A percentile compares a stretch with the other conserved stretches of the same genome.
These are phyloP conservation scores for Sula dactylatra DNA, from an alignment of 2,113 vertebrate species.

Conservation along the genomic window DNA sequence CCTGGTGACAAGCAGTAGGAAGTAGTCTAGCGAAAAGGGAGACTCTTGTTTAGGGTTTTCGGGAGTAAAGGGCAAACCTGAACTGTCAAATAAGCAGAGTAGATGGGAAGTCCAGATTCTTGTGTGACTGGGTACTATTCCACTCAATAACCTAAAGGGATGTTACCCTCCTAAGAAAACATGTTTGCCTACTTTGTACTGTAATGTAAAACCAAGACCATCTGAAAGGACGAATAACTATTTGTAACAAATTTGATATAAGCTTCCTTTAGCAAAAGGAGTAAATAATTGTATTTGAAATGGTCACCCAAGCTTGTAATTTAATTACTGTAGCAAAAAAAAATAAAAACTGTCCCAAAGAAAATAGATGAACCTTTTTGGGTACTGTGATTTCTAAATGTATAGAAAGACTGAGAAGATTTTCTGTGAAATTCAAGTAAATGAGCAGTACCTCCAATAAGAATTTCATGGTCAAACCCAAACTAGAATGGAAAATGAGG, in stretches of 20 bases:
- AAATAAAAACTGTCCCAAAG: slow-evolving; percentile 67
- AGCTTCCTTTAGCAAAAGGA: slow-evolving; percentile 45
- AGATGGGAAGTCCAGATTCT: slow-evolving; percentile 7
- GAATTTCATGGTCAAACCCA: not conserved
- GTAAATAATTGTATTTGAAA: slow-evolving; percentile 66
- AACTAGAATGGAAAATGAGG: not conserved
- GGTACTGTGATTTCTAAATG: slow-evolving; percentile 32
- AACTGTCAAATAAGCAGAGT: not conserved
- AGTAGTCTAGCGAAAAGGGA: not conserved
- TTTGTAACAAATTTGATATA: slow-evolving; percentile 62
- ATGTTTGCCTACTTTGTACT: slow-evolving; percentile 31
- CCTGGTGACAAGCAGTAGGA: not conserved
- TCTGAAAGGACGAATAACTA: slow-evolving; percentile 32
- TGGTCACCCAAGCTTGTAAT: slow-evolving; percentile 69
- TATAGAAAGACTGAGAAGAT: not conserved
- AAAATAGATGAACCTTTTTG: slow-evolving; percentile 33
- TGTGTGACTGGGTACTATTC: slow-evolving; percentile 32
- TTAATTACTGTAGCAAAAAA: slow-evolving; percentile 57
- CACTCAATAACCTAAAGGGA: not conserved
- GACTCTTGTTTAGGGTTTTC: not conserved
- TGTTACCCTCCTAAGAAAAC: slow-evolving; percentile 7
- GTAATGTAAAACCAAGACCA: slow-evolving; percentile 34
- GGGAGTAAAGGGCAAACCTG: slow-evolving; percentile 13
- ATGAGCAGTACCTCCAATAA: not conserved
- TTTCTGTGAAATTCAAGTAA: not conserved